Evolutionary conservation across 2,888 invertebrate species (phyloP).

Genomic region (Amblyjoppa fuscipennis): DNA sequence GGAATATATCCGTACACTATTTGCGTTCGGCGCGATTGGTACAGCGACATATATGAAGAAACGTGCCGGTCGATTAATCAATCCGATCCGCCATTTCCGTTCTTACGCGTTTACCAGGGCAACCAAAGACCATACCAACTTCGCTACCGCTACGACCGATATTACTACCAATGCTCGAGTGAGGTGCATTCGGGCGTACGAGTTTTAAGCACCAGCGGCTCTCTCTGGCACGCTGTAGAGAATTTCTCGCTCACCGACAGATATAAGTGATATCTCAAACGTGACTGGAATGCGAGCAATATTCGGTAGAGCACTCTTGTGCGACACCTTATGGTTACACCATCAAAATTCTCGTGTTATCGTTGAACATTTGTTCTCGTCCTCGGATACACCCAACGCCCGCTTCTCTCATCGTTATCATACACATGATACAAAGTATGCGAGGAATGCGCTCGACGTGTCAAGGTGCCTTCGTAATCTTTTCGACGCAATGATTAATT

Average conservation of each 20-base stretch:
- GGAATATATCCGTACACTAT: background rate
- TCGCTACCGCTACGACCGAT: background rate
- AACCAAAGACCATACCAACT: background rate
- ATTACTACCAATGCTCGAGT: constrained; percentile 16
- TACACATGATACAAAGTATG: constrained; percentile 3
- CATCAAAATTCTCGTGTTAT: constrained; percentile 65
- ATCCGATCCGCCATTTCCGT: background rate
- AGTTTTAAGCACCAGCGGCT: constrained; percentile 34
- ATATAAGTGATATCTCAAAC: constrained; percentile 64
- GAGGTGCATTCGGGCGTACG: constrained; percentile 43
- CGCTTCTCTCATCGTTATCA: background rate
- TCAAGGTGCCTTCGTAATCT: background rate
- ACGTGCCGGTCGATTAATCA: background rate
- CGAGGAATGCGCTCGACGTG: background rate
- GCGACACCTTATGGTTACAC: constrained; percentile 19
- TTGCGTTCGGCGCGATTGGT: background rate
- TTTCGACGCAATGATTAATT: background rate
- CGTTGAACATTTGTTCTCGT: constrained; percentile 56
- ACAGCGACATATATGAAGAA: background rate
- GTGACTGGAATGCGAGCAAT: constrained; percentile 60
- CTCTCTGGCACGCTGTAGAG: constrained; percentile 38
- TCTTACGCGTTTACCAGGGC: background rate
- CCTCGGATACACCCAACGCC: constrained; percentile 3
- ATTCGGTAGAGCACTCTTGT: constrained; percentile 38
- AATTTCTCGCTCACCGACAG: constrained; percentile 56